A percentile compares a stretch with the other conserved stretches of the same genome.
These are phyloP conservation scores for Drosophila algonquin DNA, from an alignment of 2,888 invertebrate species.

Conservation along the genomic window DNA sequence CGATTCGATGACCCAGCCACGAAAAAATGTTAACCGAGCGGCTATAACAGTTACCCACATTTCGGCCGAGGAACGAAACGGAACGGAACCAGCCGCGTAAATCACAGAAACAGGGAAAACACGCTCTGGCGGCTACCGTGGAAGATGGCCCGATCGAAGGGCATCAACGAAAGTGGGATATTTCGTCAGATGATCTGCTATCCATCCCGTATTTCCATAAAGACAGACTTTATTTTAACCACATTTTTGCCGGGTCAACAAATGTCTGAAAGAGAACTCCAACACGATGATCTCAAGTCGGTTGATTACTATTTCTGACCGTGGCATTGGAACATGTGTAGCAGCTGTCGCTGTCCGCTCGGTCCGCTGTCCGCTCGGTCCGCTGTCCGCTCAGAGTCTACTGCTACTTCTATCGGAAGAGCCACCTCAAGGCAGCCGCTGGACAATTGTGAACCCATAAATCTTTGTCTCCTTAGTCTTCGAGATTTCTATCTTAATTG, in stretches of 20 bases:
- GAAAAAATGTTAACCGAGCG: constrained; percentile 56
- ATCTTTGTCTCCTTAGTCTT: constrained; percentile 76
- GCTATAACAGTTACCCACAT: constrained; percentile 74
- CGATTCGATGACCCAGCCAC: constrained; percentile 66
- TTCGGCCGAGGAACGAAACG: constrained; percentile 48
- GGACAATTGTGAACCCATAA: constrained; percentile 73
- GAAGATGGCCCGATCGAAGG: neutral
- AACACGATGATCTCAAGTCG: constrained; percentile 12
- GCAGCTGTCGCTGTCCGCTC: constrained; percentile 1
- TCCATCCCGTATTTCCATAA: too few relatives aligned
- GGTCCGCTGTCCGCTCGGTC: too few relatives aligned
- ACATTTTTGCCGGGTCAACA: neutral
- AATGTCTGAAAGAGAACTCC: constrained; percentile 6
- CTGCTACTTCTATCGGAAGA: constrained; percentile 49
- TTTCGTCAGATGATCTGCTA: neutral
- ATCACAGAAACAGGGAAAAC: constrained; percentile 51
- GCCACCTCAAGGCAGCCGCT: constrained; percentile 57
- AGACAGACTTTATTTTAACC: too few relatives aligned
- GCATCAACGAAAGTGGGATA: constrained; percentile 2
- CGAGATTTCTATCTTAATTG: constrained; percentile 79
- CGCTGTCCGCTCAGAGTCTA: constrained; percentile 12
- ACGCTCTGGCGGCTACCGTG: constrained; percentile 2
- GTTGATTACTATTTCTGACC: neutral
- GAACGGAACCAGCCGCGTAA: constrained; percentile 55
- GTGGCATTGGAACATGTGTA: constrained; percentile 7